Conservation (phyloP, 2,888 invertebrate species). For the Archaeoteleia sp. region DNA sequence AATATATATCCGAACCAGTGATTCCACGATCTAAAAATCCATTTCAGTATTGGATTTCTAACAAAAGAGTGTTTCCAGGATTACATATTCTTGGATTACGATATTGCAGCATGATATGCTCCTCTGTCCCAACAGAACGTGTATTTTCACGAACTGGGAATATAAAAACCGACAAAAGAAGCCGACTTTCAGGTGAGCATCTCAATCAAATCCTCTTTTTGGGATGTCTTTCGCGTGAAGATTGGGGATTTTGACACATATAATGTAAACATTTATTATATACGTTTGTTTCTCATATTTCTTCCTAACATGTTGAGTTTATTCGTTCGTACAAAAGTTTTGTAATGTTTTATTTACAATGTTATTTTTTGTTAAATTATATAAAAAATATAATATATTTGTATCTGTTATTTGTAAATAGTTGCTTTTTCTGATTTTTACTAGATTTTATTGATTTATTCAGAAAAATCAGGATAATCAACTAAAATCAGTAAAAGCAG, state of each 20-base stretch:
- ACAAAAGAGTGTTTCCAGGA: conserved; percentile 6
- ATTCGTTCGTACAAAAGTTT: no score
- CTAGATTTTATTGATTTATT: no score
- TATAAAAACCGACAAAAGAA: conserved; percentile 6
- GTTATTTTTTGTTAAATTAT: no score
- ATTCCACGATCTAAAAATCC: conserved; percentile 10
- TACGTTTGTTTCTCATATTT: no score
- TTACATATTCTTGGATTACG: conserved; percentile 3
- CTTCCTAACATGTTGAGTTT: no score
- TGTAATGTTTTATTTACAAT: no score
- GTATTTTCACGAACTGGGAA: conserved; percentile 7
- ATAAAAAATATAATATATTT: no score
- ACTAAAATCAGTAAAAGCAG: no score
- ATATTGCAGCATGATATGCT: conserved; percentile 4
- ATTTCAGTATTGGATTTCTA: conserved; percentile 3
- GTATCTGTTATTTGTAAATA: no score
- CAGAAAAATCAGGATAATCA: no score
- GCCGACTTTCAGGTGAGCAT: conserved; percentile 6
- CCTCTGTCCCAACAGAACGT: conserved; percentile 12
- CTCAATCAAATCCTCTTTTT: conserved; percentile 7
- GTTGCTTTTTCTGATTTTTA: no score
- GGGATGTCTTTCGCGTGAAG: not conserved
- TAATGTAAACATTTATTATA: no score
- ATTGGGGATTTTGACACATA: conserved; percentile 7
- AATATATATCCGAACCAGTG: conserved; percentile 11